Conservation (phyloP, 2,113 vertebrate species). For the Azemiops feae region DNA sequence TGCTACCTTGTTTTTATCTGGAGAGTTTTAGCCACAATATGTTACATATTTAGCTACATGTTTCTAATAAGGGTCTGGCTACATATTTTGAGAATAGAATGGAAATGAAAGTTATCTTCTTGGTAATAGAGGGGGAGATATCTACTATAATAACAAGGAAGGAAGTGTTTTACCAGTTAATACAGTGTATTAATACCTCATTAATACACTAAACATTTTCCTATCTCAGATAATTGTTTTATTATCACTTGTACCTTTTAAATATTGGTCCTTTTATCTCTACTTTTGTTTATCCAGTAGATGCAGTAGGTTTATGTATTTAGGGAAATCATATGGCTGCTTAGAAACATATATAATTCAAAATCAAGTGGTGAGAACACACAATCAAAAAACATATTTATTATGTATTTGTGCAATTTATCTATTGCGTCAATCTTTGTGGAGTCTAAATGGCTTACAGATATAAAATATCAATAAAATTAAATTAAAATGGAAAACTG, state of each 20-base stretch:
- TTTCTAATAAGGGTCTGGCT: slow-evolving; percentile 6
- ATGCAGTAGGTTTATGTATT: background rate
- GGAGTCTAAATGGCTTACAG: background rate
- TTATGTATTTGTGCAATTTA: background rate
- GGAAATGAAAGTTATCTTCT: slow-evolving; percentile 12
- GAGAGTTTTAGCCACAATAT: slow-evolving; percentile 13
- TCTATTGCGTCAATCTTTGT: background rate
- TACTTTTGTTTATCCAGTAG: background rate
- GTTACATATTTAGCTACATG: background rate
- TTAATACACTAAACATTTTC: slow-evolving; percentile 6
- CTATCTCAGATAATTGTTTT: slow-evolving; percentile 27
- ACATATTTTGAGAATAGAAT: slow-evolving; percentile 30
- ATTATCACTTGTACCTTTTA: background rate
- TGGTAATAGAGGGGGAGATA: background rate
- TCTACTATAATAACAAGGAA: background rate
- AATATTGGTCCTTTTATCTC: background rate
- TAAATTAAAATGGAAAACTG: background rate
- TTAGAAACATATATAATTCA: background rate
- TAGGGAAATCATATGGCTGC: background rate
- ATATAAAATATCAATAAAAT: background rate
- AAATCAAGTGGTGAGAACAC: background rate
- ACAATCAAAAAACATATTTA: background rate
- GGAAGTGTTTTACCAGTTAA: background rate
- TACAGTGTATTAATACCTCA: background rate
- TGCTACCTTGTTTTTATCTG: background rate